Evolutionary conservation across 2,113 vertebrate genomes (phyloP), one percentile per base, ranked within the genome.

Genomic region (Phalacrocorax brasilianus): DNA sequence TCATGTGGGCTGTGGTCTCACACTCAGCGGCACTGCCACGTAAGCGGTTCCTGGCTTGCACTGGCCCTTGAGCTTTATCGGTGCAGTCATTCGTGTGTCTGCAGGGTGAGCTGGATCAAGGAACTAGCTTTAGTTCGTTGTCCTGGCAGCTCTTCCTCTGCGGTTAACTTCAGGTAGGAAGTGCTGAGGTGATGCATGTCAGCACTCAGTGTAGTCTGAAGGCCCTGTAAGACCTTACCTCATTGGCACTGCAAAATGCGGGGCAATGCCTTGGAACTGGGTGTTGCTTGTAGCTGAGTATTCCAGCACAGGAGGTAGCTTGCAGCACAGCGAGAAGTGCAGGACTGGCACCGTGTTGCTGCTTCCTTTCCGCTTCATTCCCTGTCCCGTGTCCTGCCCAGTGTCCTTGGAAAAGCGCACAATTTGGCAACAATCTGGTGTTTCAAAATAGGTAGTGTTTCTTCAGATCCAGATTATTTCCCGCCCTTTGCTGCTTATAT

Each of bases 51-150:
- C 40, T 65, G 61, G 45, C 45, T 44, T 49, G 45, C 13, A 1
- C 44, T 16, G 24, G 8, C n/a, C 58, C 70, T 50, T 5, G 15
- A n/a, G 76, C 76, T 53, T 18, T 66, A 9, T 8, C n/a, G 4
- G 70, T 3, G 2, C 21, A 0, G 0, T 45, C 35, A 7, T 19
- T n/a, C 27, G 13, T 16, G 22, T 40, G 55, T n/a, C 87, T 68
- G 75, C 84, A 74, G 70, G 14, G 28, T 19, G 35, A 47, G 56
- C 66, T 65, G 45, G 12, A 28, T 8, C 2, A 0, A 52, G 58
- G 53, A 66, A 20, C 49, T 5, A 14, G 14, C 50, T 35, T 44
- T 17, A 32, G 30, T 40, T 19, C 33, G 56, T 62, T 38, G n/a
- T 88, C 28, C 59, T 66, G 33, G 2, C 17, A 30, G 74, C 65